Evolutionary conservation across 2,888 invertebrate species (phyloP).

Genomic region (Chymomyza amoena): DNA sequence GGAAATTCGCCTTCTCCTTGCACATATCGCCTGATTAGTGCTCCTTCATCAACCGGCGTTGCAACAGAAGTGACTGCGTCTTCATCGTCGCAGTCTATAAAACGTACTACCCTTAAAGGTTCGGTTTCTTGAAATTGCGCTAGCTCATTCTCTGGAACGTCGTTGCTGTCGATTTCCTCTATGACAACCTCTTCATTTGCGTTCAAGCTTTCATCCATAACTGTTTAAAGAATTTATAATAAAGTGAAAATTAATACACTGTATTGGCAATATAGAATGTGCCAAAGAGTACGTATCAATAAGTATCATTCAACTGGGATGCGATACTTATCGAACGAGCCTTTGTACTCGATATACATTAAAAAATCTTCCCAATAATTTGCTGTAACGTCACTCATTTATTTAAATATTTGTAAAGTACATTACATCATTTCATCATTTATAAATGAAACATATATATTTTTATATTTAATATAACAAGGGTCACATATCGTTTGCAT

Average conservation of each 20-base stretch:
- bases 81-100: constrained; percentile 37
- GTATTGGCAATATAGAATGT: not conserved
- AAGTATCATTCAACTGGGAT: not conserved
- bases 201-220: not conserved
- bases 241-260: not conserved
- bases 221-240: not conserved
- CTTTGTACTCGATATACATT: not conserved
- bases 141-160: constrained; percentile 74
- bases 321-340: not conserved
- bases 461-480: not conserved
- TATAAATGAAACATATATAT: too few relatives aligned
- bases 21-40: constrained; percentile 84
- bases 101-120: constrained; percentile 65
- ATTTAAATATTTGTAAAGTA: not conserved
- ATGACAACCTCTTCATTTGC: constrained; percentile 53
- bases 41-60: constrained; percentile 78
- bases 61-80: not conserved
- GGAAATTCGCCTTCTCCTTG: constrained; percentile 86
- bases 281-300: too few relatives aligned
- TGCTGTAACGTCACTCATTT: not conserved
- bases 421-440: too few relatives aligned
- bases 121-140: constrained; percentile 75
- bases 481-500: not conserved
- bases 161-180: constrained; percentile 74
- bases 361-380: not conserved